Conservation (phyloP, 2,888 invertebrate genomes). For the Toxonevra muliebris region DNA sequence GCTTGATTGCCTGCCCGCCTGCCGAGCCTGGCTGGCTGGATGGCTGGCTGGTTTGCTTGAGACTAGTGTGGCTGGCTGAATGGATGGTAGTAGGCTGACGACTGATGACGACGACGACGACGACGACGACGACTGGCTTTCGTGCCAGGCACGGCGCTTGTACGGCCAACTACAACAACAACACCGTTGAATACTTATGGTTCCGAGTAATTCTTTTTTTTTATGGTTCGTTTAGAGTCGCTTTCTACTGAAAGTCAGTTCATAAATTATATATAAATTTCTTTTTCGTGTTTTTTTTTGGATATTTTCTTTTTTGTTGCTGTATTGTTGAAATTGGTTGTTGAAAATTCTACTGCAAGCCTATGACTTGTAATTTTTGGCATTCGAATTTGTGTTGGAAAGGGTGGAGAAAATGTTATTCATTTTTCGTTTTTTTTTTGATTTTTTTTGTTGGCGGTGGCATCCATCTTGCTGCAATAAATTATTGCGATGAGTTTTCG, state of each 20-base stretch:
- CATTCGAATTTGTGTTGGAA: not conserved
- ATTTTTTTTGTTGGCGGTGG: slow-evolving; percentile 2
- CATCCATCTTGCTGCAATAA: slow-evolving; percentile 27
- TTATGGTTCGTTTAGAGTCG: slow-evolving; percentile 27
- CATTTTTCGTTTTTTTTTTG: too few species aligned
- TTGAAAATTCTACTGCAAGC: not conserved
- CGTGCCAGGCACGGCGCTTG: slow-evolving; percentile 53
- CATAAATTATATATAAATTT: slow-evolving; percentile 48
- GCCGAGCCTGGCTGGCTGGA: slow-evolving; percentile 37
- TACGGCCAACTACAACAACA: slow-evolving; percentile 36
- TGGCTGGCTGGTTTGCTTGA: slow-evolving; percentile 35
- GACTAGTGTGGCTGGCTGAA: slow-evolving; percentile 19
- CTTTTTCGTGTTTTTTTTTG: slow-evolving; percentile 11
- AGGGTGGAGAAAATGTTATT: not conserved
- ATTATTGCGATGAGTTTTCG: slow-evolving; percentile 27
- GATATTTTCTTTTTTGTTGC: slow-evolving; percentile 11
- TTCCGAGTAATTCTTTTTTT: slow-evolving; percentile 27
- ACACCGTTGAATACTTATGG: slow-evolving; percentile 24
- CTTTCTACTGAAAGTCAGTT: slow-evolving; percentile 45
- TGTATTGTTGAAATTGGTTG: slow-evolving; percentile 1
- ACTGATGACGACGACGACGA: slow-evolving; percentile 14
- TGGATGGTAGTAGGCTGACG: slow-evolving; percentile 12
- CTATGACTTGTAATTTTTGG: not conserved
- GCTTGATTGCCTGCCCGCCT: slow-evolving; percentile 28
- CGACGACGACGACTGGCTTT: slow-evolving; percentile 35